Evolutionary conservation across 2,113 vertebrate genomes (phyloP), one percentile per base, ranked within the genome.

Genomic region (Elephas maximus): DNA sequence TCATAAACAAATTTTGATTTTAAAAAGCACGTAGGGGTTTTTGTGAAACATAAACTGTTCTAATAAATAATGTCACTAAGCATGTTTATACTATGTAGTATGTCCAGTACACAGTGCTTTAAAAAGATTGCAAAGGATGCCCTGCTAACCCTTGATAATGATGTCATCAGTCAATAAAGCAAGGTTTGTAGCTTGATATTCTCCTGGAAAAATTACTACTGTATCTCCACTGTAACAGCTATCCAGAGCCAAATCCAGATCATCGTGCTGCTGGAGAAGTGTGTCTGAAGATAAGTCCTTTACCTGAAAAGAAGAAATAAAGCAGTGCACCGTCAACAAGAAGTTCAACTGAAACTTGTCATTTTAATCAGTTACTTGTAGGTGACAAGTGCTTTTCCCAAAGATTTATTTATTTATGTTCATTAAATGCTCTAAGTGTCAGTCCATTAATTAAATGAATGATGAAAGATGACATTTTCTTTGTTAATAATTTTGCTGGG

Each of bases 111-210:
- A 78, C 45, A 85, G 4, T 63, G 78, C 24, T 96, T 44, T 63
- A 84, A 83, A 74, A 83, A 93, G 33, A 24, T n/a, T 53, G 26
- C 67, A 94, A 93, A 95, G 74, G 69, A 80, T 18, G 21, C 51
- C 71, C 15, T 44, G 65, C 63, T 95, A 71, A 98, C 98, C 98
- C 95, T 97, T 97, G 95, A 97, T 98, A 94, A 95, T 57, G 79
- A 98, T 98, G 96, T 98, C 97, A 88, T 98, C 98, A 37, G 97
- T 98, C 96, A 98, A 85, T 84, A 98, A 96, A 85, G 97, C 88
- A 89, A 98, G 96, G 33, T 98, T 98, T 81, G 88, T 33, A 95
- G 98, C 98, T 94, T 98, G 82, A 57, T 98, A 96, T 95, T 99
- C 96, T 92, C 98, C 98, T 76, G 98, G 98, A 85, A 98, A 98